phyloP scores from a whole-genome alignment of 2,888 invertebrate genomes.

The Campoplex capitator region DNA sequence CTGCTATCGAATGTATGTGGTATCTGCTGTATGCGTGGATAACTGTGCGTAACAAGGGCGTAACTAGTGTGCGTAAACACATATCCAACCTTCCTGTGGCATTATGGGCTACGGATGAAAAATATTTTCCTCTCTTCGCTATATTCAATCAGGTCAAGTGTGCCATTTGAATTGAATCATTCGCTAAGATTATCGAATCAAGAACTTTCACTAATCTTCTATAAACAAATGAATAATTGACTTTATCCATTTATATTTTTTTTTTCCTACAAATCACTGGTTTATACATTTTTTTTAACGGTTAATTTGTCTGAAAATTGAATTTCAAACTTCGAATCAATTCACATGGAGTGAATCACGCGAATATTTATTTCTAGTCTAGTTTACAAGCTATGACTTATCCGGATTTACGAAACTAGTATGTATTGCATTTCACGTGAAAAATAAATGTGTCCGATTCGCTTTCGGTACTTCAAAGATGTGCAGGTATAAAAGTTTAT shows the following conservation, averaged over 20 bases:
- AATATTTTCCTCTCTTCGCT: neutral
- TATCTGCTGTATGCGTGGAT: neutral
- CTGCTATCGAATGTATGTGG: slow-evolving; percentile 4
- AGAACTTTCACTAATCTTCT: no score
- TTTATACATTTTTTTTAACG: no score
- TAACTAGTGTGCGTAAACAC: neutral
- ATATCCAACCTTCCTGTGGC: neutral
- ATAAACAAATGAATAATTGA: no score
- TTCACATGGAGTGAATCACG: neutral
- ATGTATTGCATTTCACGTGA: slow-evolving; percentile 21
- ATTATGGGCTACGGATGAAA: neutral
- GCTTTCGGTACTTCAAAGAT: slow-evolving; percentile 3
- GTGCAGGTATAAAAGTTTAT: slow-evolving; percentile 5
- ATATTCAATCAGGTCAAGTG: neutral
- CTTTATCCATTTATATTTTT: neutral
- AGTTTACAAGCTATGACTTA: slow-evolving; percentile 36
- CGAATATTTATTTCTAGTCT: slow-evolving; percentile 27
- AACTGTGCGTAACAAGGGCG: neutral
- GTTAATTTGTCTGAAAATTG: neutral
- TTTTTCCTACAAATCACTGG: neutral
- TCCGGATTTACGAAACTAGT: slow-evolving; percentile 38
- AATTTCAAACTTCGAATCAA: neutral
- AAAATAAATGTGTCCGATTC: slow-evolving; percentile 48
- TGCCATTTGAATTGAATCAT: neutral
- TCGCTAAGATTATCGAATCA: no score